A percentile compares a stretch with the other conserved stretches of the same genome.
These are phyloP conservation scores for Hippocampus kuda DNA, from an alignment of 2,797 vertebrate genomes.

Conservation along the genomic window DNA sequence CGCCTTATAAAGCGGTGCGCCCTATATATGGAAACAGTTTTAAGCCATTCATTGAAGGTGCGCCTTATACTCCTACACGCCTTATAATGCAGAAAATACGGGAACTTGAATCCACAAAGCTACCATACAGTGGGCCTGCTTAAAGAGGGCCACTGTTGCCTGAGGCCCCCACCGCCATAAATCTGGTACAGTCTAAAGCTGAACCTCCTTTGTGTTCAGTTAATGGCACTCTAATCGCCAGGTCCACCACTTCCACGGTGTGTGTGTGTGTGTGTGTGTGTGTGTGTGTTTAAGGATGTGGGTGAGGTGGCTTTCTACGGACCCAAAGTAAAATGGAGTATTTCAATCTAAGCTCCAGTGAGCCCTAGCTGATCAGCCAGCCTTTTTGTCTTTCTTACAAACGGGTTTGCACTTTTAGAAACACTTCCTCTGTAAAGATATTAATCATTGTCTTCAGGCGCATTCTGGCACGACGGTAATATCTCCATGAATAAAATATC, in stretches of 20 bases:
- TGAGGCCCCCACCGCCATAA: conserved; percentile 55
- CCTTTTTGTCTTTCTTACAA: conserved; percentile 41
- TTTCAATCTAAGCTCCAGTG: conserved; percentile 46
- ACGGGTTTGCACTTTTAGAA: conserved; percentile 43
- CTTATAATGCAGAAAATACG: too few species aligned
- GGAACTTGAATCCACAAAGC: conserved; percentile 49
- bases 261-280: conserved; percentile 2
- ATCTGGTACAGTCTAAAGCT: conserved; percentile 52
- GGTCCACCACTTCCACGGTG: conserved; percentile 30
- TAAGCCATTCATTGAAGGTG: too few species aligned
- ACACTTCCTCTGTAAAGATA: conserved; percentile 39
- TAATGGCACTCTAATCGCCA: conserved; percentile 56
- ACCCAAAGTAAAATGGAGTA: conserved; percentile 16
- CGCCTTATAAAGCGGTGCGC: too few species aligned
- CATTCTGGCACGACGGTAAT: conserved; percentile 37
- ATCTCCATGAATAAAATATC: conserved; percentile 59
- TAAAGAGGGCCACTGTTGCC: conserved; percentile 58
- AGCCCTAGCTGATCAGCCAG: conserved; percentile 50
- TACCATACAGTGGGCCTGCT: conserved; percentile 51
- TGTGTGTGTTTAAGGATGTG: neutral
- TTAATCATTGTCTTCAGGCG: conserved; percentile 38
- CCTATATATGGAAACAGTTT: too few species aligned
- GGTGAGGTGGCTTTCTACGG: conserved; percentile 3
- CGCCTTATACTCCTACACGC: too few species aligned
- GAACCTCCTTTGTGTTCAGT: conserved; percentile 51